Conservation (phyloP, 2,113 vertebrate genomes). For the Muntiacus muntjak region DNA sequence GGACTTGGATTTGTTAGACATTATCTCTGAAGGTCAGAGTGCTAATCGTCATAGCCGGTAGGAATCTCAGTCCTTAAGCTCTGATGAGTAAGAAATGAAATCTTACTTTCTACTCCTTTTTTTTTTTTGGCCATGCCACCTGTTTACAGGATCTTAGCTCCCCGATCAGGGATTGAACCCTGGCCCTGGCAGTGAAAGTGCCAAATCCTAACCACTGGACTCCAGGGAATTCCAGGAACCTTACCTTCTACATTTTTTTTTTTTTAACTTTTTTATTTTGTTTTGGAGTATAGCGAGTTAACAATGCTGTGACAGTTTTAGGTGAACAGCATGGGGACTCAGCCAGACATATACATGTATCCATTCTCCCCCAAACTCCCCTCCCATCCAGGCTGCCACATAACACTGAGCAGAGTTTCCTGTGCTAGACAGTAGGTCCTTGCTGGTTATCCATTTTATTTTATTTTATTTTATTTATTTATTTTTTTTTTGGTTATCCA, state of each 20-base stretch:
- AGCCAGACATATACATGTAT: neutral
- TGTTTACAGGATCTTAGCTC: neutral
- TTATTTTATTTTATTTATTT: too few relatives aligned
- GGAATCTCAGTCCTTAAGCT: neutral
- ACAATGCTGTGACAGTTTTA: neutral
- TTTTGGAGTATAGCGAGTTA: neutral
- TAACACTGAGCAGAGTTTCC: neutral
- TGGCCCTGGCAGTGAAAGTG: neutral
- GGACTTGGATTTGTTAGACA: neutral
- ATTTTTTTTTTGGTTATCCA: neutral
- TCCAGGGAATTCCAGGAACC: neutral
- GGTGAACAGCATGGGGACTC: neutral
- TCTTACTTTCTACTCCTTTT: neutral
- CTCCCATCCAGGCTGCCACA: neutral
- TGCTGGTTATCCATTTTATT: neutral
- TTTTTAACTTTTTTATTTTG: neutral
- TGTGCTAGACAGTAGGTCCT: neutral
- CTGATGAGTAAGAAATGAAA: neutral
- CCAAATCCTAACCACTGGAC: neutral
- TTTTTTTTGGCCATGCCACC: neutral
- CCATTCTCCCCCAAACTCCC: neutral
- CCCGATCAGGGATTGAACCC: neutral
- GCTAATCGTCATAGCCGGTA: neutral
- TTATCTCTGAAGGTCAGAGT: neutral
- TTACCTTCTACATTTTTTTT: neutral